These are phyloP conservation scores for Pseudomyrmex pallidus DNA, from an alignment of 1,140 invertebrate species.

Conservation along the genomic window DNA sequence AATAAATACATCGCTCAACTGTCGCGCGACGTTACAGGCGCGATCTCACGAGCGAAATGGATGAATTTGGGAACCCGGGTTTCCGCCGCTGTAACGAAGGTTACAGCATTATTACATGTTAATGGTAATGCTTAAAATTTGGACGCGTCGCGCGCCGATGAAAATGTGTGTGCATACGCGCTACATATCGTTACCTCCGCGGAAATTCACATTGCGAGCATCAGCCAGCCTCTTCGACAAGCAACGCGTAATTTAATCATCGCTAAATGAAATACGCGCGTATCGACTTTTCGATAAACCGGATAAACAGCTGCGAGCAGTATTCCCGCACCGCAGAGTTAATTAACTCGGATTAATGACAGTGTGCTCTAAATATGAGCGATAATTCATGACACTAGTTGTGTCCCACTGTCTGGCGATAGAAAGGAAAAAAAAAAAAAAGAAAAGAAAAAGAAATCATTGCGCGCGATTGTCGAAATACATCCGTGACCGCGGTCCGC, in stretches of 20 bases:
- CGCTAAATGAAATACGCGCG: conserved; percentile 59
- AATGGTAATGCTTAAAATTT: background rate
- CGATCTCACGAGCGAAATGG: background rate
- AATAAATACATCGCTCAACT: background rate
- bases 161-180: background rate
- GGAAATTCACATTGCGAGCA: conserved; percentile 37
- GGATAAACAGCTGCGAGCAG: conserved; percentile 65
- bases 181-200: conserved; percentile 4
- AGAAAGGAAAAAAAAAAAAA: background rate
- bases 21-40: background rate
- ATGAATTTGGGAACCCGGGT: conserved; percentile 1
- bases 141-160: background rate
- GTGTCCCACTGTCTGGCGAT: background rate
- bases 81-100: background rate
- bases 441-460: no score
- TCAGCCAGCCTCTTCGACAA: conserved; percentile 32
- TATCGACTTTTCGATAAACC: conserved; percentile 72
- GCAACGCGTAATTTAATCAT: conserved; percentile 69
- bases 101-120: conserved; percentile 9
- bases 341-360: conserved; percentile 68
- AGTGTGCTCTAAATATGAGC: conserved; percentile 61
- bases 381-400: conserved; percentile 59
- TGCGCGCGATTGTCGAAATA: no score
- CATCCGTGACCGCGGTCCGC: no score
- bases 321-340: conserved; percentile 23